Evolutionary conservation across 2,113 vertebrate species (phyloP), one percentile per base, ranked within the genome.

Genomic region (Pangasianodon gigas): DNA sequence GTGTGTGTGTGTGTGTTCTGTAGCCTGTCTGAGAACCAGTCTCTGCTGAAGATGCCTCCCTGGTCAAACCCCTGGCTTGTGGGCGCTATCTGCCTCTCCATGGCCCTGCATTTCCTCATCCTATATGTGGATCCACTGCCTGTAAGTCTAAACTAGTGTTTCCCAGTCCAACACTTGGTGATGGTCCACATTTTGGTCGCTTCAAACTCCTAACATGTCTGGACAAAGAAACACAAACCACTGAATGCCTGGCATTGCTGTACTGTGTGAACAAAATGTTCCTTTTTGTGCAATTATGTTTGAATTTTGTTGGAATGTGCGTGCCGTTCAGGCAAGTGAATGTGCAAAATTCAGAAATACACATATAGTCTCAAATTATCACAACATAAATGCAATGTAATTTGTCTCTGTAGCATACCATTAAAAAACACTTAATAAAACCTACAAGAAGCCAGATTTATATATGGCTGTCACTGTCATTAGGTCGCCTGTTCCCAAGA

Each of bases 1-100:
- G 24, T 85, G 41, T 48, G 16, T 65, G 62, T 81, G 51, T 58
- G n/a, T 65, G 52, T 54, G 51, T 65, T 82, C 65, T 74, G 11
- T 91, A 97, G 96, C 91, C 93, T 97, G 13, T 97, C 96, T 16
- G 96, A 97, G 91, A 97, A 97, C 93, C 96, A 97, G 93, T 97
- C 96, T 60, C 93, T 97, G 86, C 89, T 96, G 75, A 96, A 96
- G 91, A 97, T 97, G 96, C 96, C 96, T 32, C 96, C 96, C 0
- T 97, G 96, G 96, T 95, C 96, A 0, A 97, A 97, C 93, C 95
- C 95, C 26, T 97, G 96, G 96, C 93, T 97, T 89, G 94, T 97
- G 85, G 96, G 96, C 0, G 96, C 96, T 69, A 97, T 97, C 91
- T 96, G 95, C 88, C 95, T 97, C 44, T 97, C 96, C 79, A 97